Percentiles rank a stretch among this genome's conserved stretches.
These are phyloP conservation scores for Zophobas atratus DNA, from an alignment of 1,140 invertebrate species.

Conservation along the genomic window DNA sequence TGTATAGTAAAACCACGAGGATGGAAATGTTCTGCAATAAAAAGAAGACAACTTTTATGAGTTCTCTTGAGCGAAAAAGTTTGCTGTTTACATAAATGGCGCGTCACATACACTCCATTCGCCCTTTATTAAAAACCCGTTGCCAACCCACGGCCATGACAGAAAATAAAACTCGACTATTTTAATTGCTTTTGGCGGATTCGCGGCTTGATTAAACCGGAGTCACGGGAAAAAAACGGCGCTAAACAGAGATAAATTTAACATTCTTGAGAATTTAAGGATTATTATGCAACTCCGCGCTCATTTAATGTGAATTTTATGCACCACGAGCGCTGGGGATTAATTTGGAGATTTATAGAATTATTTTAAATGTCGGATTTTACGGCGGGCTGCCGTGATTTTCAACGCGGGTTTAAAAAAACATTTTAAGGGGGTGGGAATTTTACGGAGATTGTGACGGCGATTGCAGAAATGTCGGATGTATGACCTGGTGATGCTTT, in stretches of 20 bases:
- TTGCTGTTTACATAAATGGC: slow-evolving; percentile 28
- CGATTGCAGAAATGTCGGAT: no score
- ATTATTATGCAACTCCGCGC: neutral
- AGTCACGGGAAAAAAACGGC: neutral
- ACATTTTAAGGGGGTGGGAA: no score
- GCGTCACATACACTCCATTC: slow-evolving; percentile 17
- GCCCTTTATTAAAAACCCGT: slow-evolving; percentile 6
- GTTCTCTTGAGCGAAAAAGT: slow-evolving; percentile 30
- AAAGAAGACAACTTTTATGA: slow-evolving; percentile 50
- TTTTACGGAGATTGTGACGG: no score
- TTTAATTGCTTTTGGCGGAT: neutral
- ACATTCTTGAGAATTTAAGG: neutral
- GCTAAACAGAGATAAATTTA: no score
- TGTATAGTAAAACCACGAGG: slow-evolving; percentile 78
- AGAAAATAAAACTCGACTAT: slow-evolving; percentile 1
- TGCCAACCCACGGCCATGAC: neutral
- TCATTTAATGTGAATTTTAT: neutral
- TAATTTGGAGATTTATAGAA: neutral
- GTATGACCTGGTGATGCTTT: no score
- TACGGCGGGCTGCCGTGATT: no score
- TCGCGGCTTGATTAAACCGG: neutral
- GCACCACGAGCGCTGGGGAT: neutral
- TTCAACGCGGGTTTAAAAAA: no score
- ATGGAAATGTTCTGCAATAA: slow-evolving; percentile 80
- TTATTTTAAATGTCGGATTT: no score